These are phyloP conservation scores for Antennarius striatus DNA, from an alignment of 2,113 vertebrate genomes.

Conservation along the genomic window DNA sequence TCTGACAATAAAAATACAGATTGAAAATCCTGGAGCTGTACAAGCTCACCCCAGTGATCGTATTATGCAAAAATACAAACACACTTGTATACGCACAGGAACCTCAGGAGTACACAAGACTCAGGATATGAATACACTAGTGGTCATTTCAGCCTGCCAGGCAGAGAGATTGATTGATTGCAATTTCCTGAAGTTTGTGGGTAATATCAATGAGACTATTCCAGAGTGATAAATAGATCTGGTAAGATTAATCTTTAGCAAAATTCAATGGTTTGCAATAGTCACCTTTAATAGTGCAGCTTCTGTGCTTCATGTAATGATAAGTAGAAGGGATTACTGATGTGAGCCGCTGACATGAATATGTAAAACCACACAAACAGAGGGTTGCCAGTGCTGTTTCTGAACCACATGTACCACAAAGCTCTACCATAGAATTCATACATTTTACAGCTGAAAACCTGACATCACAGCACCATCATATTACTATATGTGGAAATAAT, in stretches of 20 bases:
- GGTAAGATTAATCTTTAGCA: neutral
- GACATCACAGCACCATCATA: too few species aligned
- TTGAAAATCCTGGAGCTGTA: slow-evolving; percentile 5
- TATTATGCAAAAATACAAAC: slow-evolving; percentile 11
- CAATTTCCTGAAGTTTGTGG: neutral
- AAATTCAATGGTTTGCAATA: slow-evolving; percentile 18
- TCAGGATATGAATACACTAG: slow-evolving; percentile 4
- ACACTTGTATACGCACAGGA: neutral
- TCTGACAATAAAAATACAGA: too few species aligned
- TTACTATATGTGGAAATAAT: too few species aligned
- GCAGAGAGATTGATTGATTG: neutral
- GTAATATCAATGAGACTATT: neutral
- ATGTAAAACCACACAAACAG: neutral
- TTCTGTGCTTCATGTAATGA: slow-evolving; percentile 11
- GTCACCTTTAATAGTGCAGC: slow-evolving; percentile 8
- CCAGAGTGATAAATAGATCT: neutral
- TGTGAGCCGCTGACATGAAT: slow-evolving; percentile 18
- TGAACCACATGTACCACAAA: neutral
- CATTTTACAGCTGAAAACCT: too few species aligned
- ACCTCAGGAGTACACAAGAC: neutral
- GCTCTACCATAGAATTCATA: too few species aligned
- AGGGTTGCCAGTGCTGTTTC: neutral
- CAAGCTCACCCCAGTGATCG: slow-evolving; percentile 20
- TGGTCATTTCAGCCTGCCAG: slow-evolving; percentile 4
- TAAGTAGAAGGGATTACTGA: slow-evolving; percentile 24